Base-by-base conservation (phyloP, 2,113 vertebrate genomes). In the Coracopsis vasa region DNA sequence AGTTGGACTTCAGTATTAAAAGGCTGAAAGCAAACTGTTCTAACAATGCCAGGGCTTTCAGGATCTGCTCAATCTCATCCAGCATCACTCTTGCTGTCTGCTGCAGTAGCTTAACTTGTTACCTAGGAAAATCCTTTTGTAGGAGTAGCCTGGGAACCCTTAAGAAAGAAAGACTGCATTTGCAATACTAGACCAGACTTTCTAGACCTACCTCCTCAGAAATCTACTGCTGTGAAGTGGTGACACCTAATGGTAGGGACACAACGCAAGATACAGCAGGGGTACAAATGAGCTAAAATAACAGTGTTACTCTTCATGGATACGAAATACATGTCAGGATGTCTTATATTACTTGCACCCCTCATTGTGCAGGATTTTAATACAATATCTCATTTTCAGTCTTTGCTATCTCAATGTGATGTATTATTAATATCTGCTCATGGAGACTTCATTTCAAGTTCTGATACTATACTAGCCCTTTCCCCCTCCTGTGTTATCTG, bases 191-290 rank as follows among this genome's bases (percentile, higher is more conserved):
- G 62, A 33, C 28, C 19, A 24, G 33, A 65, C 21, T 66, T 86
- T 61, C 33, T 51, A n/a, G 24, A 25, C 18, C 69, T 51, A 37
- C 0, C 7, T 44, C 42, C 54, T 92, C 45, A 47, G 69, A 86
- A 86, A 77, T 74, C 80, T 94, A 62, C 58, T 60, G 92, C 47
- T 64, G 86, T 69, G 78, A 78, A 80, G 83, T 88, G 88, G 82
- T 74, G 90, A 95, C 95, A 95, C 88, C 86, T 93, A 91, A 93
- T 11, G 83, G 94, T 31, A 58, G 75, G 41, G 41, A 73, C 64
- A 50, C 58, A 44, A 12, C 8, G 33, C 48, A 81, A 84, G 66
- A 78, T 37, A n/a, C 25, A 60, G 37, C 16, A 58, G 37, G 11
- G 37, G 44, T 75, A 41, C 37, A 80, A 82, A 20, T 17, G 7